Evolutionary conservation across 37 sponge, comb jelly and placozoan species (phyloP).

Genomic region (Theonella swinhoei): DNA sequence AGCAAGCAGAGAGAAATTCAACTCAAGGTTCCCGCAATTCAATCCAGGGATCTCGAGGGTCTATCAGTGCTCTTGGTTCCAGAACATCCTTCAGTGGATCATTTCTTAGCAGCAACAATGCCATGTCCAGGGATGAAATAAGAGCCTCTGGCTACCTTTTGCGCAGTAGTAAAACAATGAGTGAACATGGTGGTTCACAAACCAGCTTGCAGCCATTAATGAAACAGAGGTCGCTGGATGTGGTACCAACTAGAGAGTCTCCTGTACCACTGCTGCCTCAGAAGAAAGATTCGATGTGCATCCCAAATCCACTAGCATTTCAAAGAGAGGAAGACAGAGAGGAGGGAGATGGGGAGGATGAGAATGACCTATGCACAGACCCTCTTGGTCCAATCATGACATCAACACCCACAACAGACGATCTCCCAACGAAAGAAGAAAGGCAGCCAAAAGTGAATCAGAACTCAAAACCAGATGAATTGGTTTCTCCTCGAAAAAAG

Average conservation of each 20-base stretch:
- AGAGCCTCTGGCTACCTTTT: neutral
- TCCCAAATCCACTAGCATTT: neutral
- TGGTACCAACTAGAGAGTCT: neutral
- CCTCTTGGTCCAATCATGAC: neutral
- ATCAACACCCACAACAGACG: neutral
- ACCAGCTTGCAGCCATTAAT: neutral
- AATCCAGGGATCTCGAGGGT: constrained; percentile 7
- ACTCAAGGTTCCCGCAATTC: constrained; percentile 17
- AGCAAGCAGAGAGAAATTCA: constrained; percentile 32
- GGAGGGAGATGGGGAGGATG: neutral
- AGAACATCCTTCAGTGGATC: constrained; percentile 1
- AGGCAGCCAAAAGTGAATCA: neutral
- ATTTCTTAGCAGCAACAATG: neutral
- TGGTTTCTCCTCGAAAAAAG: neutral
- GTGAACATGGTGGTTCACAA: neutral
- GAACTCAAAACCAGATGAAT: neutral
- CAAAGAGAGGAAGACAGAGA: neutral
- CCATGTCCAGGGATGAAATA: neutral
- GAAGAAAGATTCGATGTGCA: constrained; percentile 6
- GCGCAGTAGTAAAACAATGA: neutral
- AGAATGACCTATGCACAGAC: neutral
- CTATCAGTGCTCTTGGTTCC: constrained; percentile 9
- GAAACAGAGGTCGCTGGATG: neutral
- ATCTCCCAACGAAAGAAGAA: neutral
- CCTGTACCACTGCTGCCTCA: neutral